A percentile compares a stretch with the other conserved stretches of the same genome.
Conservation (phyloP, 2,888 invertebrate genomes). For the Deilephila porcellus region DNA sequence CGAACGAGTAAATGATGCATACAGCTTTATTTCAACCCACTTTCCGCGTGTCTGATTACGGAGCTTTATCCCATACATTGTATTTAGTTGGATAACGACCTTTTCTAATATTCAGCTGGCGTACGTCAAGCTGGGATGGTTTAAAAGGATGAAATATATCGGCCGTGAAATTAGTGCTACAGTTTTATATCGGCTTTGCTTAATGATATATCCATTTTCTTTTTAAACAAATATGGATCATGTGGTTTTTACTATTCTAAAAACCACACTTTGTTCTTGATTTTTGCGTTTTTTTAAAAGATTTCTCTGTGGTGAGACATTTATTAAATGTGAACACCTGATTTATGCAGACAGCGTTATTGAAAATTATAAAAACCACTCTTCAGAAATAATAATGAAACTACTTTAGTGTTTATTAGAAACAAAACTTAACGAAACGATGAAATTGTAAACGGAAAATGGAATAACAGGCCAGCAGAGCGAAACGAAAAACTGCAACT, state of each 20-base stretch:
- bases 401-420: too few species aligned
- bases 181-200: slow-evolving; percentile 4
- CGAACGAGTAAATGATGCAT: not conserved
- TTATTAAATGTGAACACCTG: not conserved
- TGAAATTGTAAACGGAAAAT: not conserved
- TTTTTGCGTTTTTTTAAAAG: not conserved
- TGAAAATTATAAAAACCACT: too few species aligned
- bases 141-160: slow-evolving; percentile 26
- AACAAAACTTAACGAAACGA: not conserved
- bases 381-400: too few species aligned
- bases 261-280: not conserved
- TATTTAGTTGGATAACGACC: not conserved
- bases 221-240: not conserved
- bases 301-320: not conserved
- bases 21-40: not conserved
- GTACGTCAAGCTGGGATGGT: slow-evolving; percentile 9
- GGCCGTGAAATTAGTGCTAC: slow-evolving; percentile 23
- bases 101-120: slow-evolving; percentile 29
- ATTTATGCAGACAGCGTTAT: too few species aligned
- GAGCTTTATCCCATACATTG: not conserved
- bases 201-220: not conserved
- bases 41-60: not conserved
- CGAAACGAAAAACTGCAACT: not conserved
- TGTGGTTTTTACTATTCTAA: not conserved
- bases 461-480: not conserved